Evolutionary conservation across 30 jellyfish, hydroid and myxozoan genomes (phyloP).

Genomic region (Pseudorhiza aurosa): DNA sequence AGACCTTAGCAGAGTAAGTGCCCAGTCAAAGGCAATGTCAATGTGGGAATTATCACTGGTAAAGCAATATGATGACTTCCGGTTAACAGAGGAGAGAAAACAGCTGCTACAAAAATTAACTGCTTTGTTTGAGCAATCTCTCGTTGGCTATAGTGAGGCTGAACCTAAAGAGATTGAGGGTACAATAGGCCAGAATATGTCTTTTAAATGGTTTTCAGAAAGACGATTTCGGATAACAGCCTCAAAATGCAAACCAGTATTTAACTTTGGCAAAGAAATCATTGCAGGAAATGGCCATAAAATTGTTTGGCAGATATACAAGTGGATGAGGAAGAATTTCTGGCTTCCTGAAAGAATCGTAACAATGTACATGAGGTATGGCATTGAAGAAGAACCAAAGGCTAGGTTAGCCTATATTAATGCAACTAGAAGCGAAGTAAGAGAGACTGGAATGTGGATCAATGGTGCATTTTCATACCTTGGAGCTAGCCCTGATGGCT

Average conservation of each 20-base stretch:
- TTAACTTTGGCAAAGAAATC: constrained; percentile 23
- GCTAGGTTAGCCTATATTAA: constrained; percentile 35
- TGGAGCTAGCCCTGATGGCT: constrained; percentile 80
- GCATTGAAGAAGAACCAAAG: constrained; percentile 31
- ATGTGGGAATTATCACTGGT: constrained; percentile 45
- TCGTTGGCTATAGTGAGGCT: constrained; percentile 7
- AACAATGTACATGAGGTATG: constrained; percentile 24
- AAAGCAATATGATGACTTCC: constrained; percentile 29
- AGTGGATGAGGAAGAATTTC: constrained; percentile 11
- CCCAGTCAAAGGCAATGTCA: constrained; percentile 37
- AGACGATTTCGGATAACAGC: constrained; percentile 37
- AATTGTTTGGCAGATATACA: constrained; percentile 4
- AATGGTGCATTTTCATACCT: constrained; percentile 28
- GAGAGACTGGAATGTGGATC: constrained; percentile 62
- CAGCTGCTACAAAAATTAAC: constrained; percentile 10
- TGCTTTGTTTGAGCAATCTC: neutral
- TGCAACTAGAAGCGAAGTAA: constrained; percentile 29
- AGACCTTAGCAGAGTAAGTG: constrained; percentile 16
- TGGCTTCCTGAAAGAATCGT: constrained; percentile 17
- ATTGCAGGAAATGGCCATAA: constrained; percentile 30
- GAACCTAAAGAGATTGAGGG: constrained; percentile 32
- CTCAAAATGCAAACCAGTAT: constrained; percentile 6
- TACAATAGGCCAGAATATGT: constrained; percentile 13
- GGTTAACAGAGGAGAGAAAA: constrained; percentile 35
- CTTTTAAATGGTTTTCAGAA: constrained; percentile 8